A percentile compares a stretch with the other conserved stretches of the same genome.
Evolutionary conservation across 1,140 invertebrate species (phyloP).

Genomic region (Schmidtea mediterranea): DNA sequence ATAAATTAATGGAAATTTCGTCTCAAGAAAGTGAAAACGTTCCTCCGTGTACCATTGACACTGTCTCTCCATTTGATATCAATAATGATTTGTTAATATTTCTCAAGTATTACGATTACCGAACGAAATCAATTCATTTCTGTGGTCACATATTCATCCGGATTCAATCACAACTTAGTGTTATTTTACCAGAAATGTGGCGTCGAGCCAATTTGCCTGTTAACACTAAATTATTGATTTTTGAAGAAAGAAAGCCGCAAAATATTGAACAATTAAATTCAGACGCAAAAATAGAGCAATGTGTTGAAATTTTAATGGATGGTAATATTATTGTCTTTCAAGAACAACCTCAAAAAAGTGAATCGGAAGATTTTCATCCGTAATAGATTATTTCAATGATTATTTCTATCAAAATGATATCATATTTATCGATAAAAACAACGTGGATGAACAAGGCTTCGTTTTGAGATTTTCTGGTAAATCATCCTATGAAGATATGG

Average conservation of each 20-base stretch:
- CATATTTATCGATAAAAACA: not conserved
- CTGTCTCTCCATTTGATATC: not conserved
- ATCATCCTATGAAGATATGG: not conserved
- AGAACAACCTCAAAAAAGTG: not conserved
- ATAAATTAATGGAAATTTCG: too few species aligned
- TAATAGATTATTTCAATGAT: not conserved
- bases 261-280: not conserved
- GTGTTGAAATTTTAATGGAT: slow-evolving; percentile 1
- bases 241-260: not conserved
- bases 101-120: not conserved
- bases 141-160: not conserved
- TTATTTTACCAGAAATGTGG: not conserved
- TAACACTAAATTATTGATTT: not conserved
- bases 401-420: not conserved
- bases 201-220: not conserved
- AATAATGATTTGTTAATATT: not conserved
- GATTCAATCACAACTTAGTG: not conserved
- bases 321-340: slow-evolving; percentile 1
- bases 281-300: not conserved
- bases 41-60: too few species aligned
- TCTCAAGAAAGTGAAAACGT: too few species aligned
- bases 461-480: too few species aligned
- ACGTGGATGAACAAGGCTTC: too few species aligned
- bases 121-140: not conserved
- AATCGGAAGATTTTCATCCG: not conserved